Base-by-base conservation (phyloP, 2,113 vertebrate genomes). In the Donacobius atricapilla region DNA sequence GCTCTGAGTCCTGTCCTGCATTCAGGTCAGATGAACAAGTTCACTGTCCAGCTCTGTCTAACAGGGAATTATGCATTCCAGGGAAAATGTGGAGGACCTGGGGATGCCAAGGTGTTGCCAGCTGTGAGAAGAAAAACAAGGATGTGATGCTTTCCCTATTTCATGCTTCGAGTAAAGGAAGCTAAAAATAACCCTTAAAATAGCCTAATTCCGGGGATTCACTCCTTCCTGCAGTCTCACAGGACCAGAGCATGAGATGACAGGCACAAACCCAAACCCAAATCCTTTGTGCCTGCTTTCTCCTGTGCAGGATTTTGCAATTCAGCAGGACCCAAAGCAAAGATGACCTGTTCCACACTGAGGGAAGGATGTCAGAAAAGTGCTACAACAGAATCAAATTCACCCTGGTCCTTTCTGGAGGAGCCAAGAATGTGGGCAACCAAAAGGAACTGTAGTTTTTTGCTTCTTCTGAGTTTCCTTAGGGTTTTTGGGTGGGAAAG, bases 1-100 rank as follows among this genome's bases (percentile, higher is more conserved):
- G 15, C n/a, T 20, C 35, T 3, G 20, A 33, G 50, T 13, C 17
- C 28, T 54, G 37, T 15, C 27, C 51, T 68, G 50, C 8, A 2
- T 3, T 70, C 1, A 1, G 64, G 42, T n/a, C 33, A 4, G 13
- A 6, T n/a, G 40, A 63, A 9, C 25, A 45, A 76, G 11, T 19
- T 17, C 7, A 0, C 21, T 1, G 3, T 51, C 53, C 82, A 48
- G 2, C 20, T 8, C 17, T 28, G 31, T 22, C 61, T 33, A 4
- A 18, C 6, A 6, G 44, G 51, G 31, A 69, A 30, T 42, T 27
- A 5, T 11, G 11, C 7, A 5, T 19, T 61, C 37, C 30, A 47
- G 58, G 47, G 6, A 24, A 37, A 57, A 63, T 20, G 18, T 8
- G 63, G 27, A 73, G 35, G 31, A 13, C 37, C 40, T 79, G 0